phyloP scores from a whole-genome alignment of 2,113 vertebrate species.

The Pangasianodon hypophthalmus region DNA sequence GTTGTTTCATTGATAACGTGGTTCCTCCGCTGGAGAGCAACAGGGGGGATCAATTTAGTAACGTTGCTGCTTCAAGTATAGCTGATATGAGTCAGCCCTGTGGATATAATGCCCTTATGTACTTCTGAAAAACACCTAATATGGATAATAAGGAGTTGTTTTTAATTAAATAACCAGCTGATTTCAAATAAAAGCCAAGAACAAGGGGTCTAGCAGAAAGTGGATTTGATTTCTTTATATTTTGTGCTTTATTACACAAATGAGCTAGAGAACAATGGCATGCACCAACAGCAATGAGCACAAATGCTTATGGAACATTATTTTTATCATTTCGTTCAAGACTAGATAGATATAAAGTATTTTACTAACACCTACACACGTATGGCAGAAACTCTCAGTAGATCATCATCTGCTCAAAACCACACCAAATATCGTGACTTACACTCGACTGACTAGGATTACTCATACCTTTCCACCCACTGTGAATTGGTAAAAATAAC shows the following conservation, averaged over 20 bases:
- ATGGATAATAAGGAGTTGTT: background rate
- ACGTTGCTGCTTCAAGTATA: background rate
- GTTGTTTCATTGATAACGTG: background rate
- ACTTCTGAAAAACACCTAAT: background rate
- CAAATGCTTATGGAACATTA: background rate
- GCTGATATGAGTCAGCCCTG: background rate
- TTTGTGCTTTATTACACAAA: constrained; percentile 7
- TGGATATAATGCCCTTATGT: background rate
- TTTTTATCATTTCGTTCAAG: background rate
- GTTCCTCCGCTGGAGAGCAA: background rate
- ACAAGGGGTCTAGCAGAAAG: background rate
- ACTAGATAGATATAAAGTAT: background rate
- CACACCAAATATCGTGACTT: constrained; percentile 13
- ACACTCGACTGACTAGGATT: background rate
- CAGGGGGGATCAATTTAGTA: constrained; percentile 1
- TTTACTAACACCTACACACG: background rate
- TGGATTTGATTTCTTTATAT: background rate
- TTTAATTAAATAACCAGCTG: background rate
- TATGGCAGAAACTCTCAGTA: background rate
- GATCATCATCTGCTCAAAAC: constrained; percentile 11
- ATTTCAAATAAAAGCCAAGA: constrained; percentile 1
- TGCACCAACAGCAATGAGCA: background rate
- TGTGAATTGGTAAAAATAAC: background rate
- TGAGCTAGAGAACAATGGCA: background rate
- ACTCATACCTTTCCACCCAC: background rate